Percentiles rank a stretch among this genome's conserved stretches.
These are phyloP conservation scores for Chironomus tentans DNA, from an alignment of 2,888 invertebrate species.

Conservation along the genomic window DNA sequence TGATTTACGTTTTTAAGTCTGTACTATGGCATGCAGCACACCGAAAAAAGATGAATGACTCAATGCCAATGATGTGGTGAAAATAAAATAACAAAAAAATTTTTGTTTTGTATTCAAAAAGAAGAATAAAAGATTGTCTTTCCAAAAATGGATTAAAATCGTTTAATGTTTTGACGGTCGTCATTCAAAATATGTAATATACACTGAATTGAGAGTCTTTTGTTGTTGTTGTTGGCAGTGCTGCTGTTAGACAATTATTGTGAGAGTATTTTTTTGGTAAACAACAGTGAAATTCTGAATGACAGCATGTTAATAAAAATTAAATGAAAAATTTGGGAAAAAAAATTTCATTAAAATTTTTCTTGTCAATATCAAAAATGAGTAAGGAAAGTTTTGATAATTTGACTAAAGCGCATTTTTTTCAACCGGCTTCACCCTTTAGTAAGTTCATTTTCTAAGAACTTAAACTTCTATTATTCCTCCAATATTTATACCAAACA, in stretches of 20 bases:
- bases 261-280: neutral
- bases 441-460: too few species aligned
- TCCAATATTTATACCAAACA: too few species aligned
- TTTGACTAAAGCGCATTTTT: too few species aligned
- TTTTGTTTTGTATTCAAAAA: neutral
- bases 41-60: neutral
- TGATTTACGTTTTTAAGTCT: neutral
- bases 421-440: too few species aligned
- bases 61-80: constrained; percentile 10
- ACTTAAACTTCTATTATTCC: too few species aligned
- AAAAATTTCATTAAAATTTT: too few species aligned
- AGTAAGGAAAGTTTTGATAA: too few species aligned
- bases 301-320: neutral
- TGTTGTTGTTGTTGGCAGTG: neutral
- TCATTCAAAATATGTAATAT: neutral
- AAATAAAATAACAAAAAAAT: neutral
- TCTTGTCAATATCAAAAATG: too few species aligned
- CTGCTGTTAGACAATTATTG: too few species aligned
- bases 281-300: neutral
- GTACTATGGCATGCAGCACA: neutral
- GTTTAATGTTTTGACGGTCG: constrained; percentile 12
- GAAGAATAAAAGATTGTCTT: neutral
- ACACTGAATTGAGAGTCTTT: neutral
- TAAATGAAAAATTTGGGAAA: neutral
- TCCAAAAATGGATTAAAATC: constrained; percentile 7